phyloP scores from a whole-genome alignment of 2,113 vertebrate genomes.

The Neomonachus schauinslandi region DNA sequence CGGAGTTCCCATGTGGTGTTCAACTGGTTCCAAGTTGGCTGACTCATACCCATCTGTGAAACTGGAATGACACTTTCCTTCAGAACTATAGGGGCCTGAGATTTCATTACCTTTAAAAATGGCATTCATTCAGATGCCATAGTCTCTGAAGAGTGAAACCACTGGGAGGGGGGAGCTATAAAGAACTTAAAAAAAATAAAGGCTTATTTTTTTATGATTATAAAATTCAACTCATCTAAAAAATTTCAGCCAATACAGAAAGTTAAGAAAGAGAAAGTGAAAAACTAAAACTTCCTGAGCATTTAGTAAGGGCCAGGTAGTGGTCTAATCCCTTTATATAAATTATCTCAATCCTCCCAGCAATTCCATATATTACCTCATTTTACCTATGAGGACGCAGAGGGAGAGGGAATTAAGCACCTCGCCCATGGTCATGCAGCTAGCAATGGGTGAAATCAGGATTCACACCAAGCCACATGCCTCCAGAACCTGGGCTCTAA shows the following conservation, averaged over 20 bases:
- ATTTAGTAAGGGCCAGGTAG: neutral
- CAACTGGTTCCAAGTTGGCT: neutral
- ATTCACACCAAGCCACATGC: neutral
- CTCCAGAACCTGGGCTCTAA: neutral
- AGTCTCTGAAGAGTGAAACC: neutral
- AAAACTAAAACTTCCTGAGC: neutral
- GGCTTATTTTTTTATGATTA: neutral
- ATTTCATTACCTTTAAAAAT: neutral
- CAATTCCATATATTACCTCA: neutral
- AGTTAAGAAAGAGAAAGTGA: neutral
- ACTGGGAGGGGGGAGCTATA: too few relatives aligned
- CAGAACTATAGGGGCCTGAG: neutral
- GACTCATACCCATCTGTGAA: neutral
- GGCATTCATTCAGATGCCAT: neutral
- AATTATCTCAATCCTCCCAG: neutral
- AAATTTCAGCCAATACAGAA: neutral
- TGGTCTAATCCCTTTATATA: neutral
- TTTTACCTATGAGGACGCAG: neutral
- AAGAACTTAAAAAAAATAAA: neutral
- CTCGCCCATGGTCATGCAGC: neutral
- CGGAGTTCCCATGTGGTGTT: neutral
- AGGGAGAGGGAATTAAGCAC: neutral
- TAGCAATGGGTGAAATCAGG: neutral
- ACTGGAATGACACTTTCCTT: neutral
- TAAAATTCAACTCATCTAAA: slow-evolving; percentile 15